Conservation (phyloP, 2,113 vertebrate species). For the Anhinga rufa region DNA sequence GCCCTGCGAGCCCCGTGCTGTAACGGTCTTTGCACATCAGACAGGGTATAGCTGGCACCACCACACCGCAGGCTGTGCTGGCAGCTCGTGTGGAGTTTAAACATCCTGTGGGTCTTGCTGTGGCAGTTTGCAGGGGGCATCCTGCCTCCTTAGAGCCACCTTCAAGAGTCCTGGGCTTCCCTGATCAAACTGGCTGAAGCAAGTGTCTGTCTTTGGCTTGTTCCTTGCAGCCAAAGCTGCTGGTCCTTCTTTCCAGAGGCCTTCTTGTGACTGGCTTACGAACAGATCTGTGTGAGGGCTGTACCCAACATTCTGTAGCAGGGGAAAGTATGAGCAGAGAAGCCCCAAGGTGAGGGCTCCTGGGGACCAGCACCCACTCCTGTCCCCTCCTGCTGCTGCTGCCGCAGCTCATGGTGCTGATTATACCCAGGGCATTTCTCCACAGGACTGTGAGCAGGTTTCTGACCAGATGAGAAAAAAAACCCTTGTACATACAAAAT, state of each 20-base stretch:
- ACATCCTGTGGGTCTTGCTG: neutral
- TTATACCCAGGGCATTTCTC: neutral
- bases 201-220: neutral
- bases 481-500: neutral
- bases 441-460: neutral
- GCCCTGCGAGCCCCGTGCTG: rapidly evolving
- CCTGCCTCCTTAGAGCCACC: neutral
- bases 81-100: neutral
- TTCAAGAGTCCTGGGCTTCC: neutral
- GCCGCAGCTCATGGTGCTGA: neutral
- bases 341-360: neutral
- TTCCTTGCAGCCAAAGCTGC: neutral
- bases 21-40: neutral
- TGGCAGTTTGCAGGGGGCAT: neutral
- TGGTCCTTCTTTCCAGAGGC: neutral
- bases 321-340: neutral
- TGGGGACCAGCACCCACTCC: neutral
- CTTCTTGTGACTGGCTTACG: neutral
- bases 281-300: neutral
- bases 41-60: neutral
- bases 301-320: neutral
- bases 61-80: neutral
- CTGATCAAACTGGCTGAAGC: neutral
- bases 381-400: neutral
- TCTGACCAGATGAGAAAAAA: neutral